Base-by-base conservation (phyloP, 92 coral and sea anemone genomes). In the Siderastrea radians region DNA sequence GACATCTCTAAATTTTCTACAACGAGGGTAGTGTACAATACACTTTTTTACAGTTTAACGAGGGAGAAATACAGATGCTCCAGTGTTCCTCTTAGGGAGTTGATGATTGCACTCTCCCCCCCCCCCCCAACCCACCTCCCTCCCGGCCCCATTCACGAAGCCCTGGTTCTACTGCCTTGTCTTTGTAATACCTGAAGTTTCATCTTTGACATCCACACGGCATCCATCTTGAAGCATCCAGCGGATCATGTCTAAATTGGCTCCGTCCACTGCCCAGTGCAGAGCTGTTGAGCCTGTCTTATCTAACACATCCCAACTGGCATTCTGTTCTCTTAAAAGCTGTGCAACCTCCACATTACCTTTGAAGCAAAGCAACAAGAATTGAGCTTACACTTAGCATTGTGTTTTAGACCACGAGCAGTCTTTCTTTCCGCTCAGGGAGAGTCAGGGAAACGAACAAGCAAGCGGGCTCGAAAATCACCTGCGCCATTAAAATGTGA, bases 191-290 rank as follows among this genome's bases (percentile, higher is more conserved):
- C 99, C 99, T 91, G 99, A 94, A 16, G 98, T 97, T 81, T 91
- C 91, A 87, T 97, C 99, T 84, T 97, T 97, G 16, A 92, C 90
- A 83, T 97, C 98, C 69, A 95, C 99, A 1, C 79, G 60, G 77
- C 99, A 95, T 43, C 94, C 98, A 46, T 95, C 93, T 46, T 93
- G 86, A 5, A 97, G 84, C 93, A 97, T 94, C 99, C 99, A 97
- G 12, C 99, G 86, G 38, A 97, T 90, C 69, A 97, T 92, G 48
- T 97, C 99, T 68, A 97, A 81, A 74, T 93, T 95, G 48, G 95
- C 96, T 49, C 99, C 98, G 80, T 97, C 99, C 38, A 94, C 98
- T 5, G 99, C 99, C 99, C 99, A 97, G 89, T 97, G 99, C 49
- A 97, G 91, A 1, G 99, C 97, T 7, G 88, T 97, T 5, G 98